These are phyloP conservation scores for Drosophila birchii DNA, from an alignment of 2,888 invertebrate species.

Conservation along the genomic window DNA sequence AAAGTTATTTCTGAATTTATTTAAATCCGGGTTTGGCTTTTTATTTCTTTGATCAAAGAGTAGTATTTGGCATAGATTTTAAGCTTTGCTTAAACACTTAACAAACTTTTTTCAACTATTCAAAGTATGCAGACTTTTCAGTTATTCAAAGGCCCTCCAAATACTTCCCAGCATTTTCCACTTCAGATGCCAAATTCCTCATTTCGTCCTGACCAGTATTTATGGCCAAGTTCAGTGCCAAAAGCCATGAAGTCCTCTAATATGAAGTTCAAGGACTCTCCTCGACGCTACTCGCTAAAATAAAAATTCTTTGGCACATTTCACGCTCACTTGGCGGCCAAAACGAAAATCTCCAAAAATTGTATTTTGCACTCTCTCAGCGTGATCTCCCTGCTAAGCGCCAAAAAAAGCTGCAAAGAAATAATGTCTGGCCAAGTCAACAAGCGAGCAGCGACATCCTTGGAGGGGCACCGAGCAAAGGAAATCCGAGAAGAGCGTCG, in stretches of 20 bases:
- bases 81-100: no score
- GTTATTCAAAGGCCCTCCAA: background rate
- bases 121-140: background rate
- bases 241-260: conserved; percentile 44
- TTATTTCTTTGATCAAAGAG: background rate
- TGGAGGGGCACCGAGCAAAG: conserved; percentile 18
- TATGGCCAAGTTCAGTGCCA: conserved; percentile 61
- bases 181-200: conserved; percentile 27
- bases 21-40: background rate
- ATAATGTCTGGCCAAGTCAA: conserved; percentile 48
- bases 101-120: background rate
- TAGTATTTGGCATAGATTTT: background rate
- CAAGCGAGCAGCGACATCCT: conserved; percentile 38
- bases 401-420: conserved; percentile 41
- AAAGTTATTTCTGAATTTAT: conserved; percentile 7
- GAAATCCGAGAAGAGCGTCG: conserved; percentile 37
- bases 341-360: conserved; percentile 26
- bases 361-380: conserved; percentile 41
- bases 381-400: conserved; percentile 40
- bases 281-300: conserved; percentile 18
- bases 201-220: conserved; percentile 16
- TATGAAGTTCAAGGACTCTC: conserved; percentile 56
- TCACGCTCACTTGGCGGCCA: conserved; percentile 64
- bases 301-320: conserved; percentile 60
- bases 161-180: conserved; percentile 8